Base-by-base conservation (phyloP, 2,888 invertebrate genomes). In the Athrips mouffetella region DNA sequence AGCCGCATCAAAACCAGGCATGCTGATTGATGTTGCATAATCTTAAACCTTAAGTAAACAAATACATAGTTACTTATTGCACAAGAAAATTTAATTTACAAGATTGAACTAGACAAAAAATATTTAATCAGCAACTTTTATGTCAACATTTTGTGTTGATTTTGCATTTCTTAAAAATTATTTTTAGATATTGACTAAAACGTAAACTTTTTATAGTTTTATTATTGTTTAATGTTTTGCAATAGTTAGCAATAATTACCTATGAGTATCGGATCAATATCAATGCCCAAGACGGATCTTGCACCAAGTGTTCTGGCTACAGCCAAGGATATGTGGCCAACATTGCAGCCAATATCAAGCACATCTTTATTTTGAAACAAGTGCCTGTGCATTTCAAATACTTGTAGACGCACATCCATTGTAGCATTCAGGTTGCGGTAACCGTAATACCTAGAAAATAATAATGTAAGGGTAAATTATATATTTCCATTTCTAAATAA, bases 301-400 rank as follows among this genome's bases (percentile, higher is more conserved):
- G 98, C 98, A 27, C 92, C 90, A 60, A 96, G 93, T 65, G 96
- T 94, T 54, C 95, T 90, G 0, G 97, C 99, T 42, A 99, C 91
- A 0, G 94, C 93, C 31, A 98, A 91, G 7, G 99, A 97, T 60
- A 99, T 92, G 74, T 98, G 96, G 1, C 99, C 99, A 52, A 97
- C 95, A 83, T 99, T 99, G 81, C 99, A 99, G 11, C 99, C 99
- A 70, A 99, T 95, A 73, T 99, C 99, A 56, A 99, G 89, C 37
- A 99, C 94, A 79, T 97, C 96, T 80, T 96, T 98, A 57, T 93
- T 93, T 55, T 92, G 90, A 76, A 99, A 98, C 70, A 98, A 90
- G 64, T 96, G 94, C 35, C 91, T 88, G 64, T 95, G 92, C 68
- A 93, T 91, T 51, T 91, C 91, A 66, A 99, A 94, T 48, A 94